Base-by-base conservation (phyloP, 2,888 invertebrate species). In the Eucera pruinosa region DNA sequence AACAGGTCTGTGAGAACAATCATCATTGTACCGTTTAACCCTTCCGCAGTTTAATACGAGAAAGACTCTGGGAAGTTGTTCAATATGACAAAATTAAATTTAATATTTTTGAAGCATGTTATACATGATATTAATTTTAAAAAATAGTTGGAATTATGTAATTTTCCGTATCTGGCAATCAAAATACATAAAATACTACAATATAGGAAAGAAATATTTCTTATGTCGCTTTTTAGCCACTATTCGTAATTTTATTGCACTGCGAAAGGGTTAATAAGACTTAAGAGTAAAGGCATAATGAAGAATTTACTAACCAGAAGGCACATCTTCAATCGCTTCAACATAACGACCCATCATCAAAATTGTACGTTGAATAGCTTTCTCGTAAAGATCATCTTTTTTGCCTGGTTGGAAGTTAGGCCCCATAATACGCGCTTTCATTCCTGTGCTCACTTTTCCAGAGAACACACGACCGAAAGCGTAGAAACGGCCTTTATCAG, bases 341-440 rank as follows among this genome's bases (percentile, higher is more conserved):
- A 97, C 97, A 91, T 99, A 99, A 94, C 99, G 97, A 84, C 99
- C 99, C 99, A 99, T 99, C 99, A 99, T 99, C 90, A 99, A 95
- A 92, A 99, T 98, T 78, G 99, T 99, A 93, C 99, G 97, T 94
- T 99, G 99, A 93, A 99, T 99, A 87, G 98, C 97, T 94, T 99
- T 99, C 93, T 99, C 98, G 91, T 97, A 99, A 92, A 99, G 93
- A 95, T 99, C 99, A 93, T 99, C 99, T 93, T 99, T 99, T 95
- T 99, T 99, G 91, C 99, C 99, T 66, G 98, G 99, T 15, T 94
- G 94, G 94, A 96, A 99, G 95, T 99, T 99, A 89, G 99, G 99
- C 86, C 99, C 99, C 98, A 99, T 99, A 93, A 99, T 99, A 90
- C 99, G 96, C 78, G 98, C 98, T 93, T 98, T 98, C 95, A 96